A percentile compares a stretch with the other conserved stretches of the same genome.
These are phyloP conservation scores for Campopleginae sp. DNA, from an alignment of 2,888 invertebrate genomes.

Conservation along the genomic window DNA sequence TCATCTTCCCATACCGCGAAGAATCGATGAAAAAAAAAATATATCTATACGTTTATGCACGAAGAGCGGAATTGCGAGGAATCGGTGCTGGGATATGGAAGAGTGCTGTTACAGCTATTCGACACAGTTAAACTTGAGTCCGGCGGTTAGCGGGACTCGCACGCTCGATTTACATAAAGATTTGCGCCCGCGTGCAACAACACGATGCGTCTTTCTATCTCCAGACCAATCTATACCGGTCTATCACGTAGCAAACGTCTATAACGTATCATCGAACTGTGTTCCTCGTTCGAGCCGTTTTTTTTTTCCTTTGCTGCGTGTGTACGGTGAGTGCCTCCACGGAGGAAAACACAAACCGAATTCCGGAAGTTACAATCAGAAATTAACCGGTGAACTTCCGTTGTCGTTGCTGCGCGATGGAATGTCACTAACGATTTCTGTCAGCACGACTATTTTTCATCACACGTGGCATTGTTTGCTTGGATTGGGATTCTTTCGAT, in stretches of 20 bases:
- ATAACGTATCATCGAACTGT: slow-evolving; percentile 2
- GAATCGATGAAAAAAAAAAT: neutral
- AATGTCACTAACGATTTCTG: neutral
- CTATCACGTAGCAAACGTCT: slow-evolving; percentile 21
- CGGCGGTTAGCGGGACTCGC: slow-evolving; percentile 79
- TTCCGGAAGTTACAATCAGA: neutral
- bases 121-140: slow-evolving; percentile 78
- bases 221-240: slow-evolving; percentile 6
- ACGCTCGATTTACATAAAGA: slow-evolving; percentile 79
- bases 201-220: neutral
- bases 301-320: neutral
- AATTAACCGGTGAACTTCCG: neutral
- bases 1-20: slow-evolving; percentile 4
- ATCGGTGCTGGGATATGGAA: slow-evolving; percentile 52
- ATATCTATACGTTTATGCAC: neutral
- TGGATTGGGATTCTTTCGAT: neutral
- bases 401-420: neutral
- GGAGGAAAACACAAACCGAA: neutral
- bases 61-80: slow-evolving; percentile 36
- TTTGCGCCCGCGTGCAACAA: slow-evolving; percentile 63
- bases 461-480: neutral
- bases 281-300: neutral
- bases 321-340: neutral
- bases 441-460: neutral
- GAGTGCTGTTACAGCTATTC: slow-evolving; percentile 81